Evolutionary conservation across 2,888 invertebrate genomes (phyloP).

Genomic region (Glaucopsyche alexis): DNA sequence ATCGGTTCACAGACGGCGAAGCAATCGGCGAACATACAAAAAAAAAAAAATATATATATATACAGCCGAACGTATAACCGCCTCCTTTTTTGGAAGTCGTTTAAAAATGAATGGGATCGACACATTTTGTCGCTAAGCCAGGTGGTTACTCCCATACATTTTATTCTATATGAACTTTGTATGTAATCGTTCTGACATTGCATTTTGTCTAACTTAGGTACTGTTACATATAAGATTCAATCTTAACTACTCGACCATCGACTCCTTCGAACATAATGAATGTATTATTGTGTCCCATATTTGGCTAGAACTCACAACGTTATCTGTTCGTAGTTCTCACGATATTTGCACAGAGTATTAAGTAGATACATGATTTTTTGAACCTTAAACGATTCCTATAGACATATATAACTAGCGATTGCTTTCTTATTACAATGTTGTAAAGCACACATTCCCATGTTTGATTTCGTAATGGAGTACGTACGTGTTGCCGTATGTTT

Average conservation of each 20-base stretch:
- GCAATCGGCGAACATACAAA: no score
- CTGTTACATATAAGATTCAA: conserved; percentile 9
- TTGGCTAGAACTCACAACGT: neutral
- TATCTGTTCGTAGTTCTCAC: conserved; percentile 19
- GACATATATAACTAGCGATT: neutral
- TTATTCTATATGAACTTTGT: no score
- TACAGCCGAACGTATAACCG: no score
- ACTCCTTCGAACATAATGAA: neutral
- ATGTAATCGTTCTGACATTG: no score
- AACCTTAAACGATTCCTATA: conserved; percentile 9
- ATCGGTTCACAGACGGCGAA: no score
- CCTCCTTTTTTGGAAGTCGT: no score
- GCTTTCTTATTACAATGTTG: conserved; percentile 3
- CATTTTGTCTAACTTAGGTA: no score
- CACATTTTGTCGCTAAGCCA: no score
- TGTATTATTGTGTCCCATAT: conserved; percentile 4
- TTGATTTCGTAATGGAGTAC: conserved; percentile 13
- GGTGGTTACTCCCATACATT: no score
- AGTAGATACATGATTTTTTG: neutral
- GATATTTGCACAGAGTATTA: conserved; percentile 1
- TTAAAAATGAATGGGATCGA: no score
- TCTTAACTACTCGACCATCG: neutral
- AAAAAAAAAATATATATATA: no score
- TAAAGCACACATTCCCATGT: conserved; percentile 5
- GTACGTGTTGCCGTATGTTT: conserved; percentile 22